Percentiles rank a stretch among this genome's conserved stretches.
Conservation (phyloP, 2,888 invertebrate species). For the Mesoligia furuncula region DNA sequence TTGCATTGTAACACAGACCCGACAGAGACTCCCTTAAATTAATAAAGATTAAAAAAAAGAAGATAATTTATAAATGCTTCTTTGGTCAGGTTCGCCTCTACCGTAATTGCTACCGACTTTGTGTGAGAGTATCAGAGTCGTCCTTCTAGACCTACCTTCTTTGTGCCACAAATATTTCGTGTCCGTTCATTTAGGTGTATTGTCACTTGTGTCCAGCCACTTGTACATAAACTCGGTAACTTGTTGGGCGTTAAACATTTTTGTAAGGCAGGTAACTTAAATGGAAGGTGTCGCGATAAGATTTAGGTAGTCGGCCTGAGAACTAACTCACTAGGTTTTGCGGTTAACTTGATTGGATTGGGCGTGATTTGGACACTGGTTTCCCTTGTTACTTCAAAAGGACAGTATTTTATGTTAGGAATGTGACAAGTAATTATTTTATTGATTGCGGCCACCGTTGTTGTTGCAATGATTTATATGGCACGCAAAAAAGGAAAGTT, state of each 20-base stretch:
- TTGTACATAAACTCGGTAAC: slow-evolving; percentile 72
- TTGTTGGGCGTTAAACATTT: slow-evolving; percentile 67
- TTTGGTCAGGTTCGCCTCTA: background rate
- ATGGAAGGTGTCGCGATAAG: slow-evolving; percentile 66
- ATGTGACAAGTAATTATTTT: slow-evolving; percentile 29
- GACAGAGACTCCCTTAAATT: too few species aligned
- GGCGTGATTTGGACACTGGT: background rate
- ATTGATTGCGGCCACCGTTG: background rate
- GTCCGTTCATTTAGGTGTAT: slow-evolving; percentile 66
- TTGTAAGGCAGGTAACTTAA: slow-evolving; percentile 66
- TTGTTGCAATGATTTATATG: background rate
- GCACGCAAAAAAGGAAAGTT: background rate
- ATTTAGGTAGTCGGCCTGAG: slow-evolving; percentile 64
- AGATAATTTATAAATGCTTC: too few species aligned
- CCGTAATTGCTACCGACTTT: background rate
- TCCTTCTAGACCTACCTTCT: slow-evolving; percentile 13
- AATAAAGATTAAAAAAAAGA: too few species aligned
- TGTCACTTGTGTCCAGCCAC: slow-evolving; percentile 62
- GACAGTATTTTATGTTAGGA: slow-evolving; percentile 12
- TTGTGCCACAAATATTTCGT: slow-evolving; percentile 52
- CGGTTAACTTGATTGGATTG: slow-evolving; percentile 27
- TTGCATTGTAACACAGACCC: background rate
- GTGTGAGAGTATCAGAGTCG: background rate
- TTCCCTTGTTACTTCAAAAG: background rate
- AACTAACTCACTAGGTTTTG: slow-evolving; percentile 51